Base-by-base conservation (phyloP, 1,140 invertebrate species). In the Araneus ventricosus region DNA sequence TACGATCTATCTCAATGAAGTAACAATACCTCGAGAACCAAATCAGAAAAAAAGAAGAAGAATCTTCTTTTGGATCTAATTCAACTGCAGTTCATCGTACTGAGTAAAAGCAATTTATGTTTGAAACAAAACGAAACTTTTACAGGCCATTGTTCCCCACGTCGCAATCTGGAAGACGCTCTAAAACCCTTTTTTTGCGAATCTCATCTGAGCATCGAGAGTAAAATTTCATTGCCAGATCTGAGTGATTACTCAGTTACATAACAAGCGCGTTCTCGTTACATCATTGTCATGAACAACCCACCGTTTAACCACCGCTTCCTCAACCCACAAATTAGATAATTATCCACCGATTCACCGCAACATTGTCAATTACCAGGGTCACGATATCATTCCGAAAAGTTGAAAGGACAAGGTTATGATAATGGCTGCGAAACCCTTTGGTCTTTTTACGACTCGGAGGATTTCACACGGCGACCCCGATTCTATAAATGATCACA, bases 401-500 rank as follows among this genome's bases (percentile, higher is more conserved):
- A 75, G 30, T 30, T 75, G 8, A 34, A 30, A 37, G 70, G 70
- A 75, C 70, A 75, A 37, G 70, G 70, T 75, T 37, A 37, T n/a
- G n/a, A n/a, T 14, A 17, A 75, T 14, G 20, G 34, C 20, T 34
- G 20, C 30, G 34, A 75, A 75, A 37, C 70, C 17, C 17, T 75
- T 75, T 75, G 70, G 70, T 75, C 70, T 75, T 75, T 75, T 75
- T 37, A 75, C 30, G 70, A 75, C 30, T 75, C 63, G 2, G 14
- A 7, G n/a, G 27, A 67, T n/a, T 67, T 52, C 45, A 63, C n/a
- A n/a, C 59, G 22, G 22, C 59, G 70, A 75, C 70, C 70, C 70
- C 70, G 70, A 30, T 75, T 75, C 30, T 17, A 37, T 34, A 75
- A 75, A 75, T 34, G 70, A 34, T 75, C 70, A 30, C 20, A 34